phyloP scores from a whole-genome alignment of 64 coral and sea anemone species.

The Montipora cactus region DNA sequence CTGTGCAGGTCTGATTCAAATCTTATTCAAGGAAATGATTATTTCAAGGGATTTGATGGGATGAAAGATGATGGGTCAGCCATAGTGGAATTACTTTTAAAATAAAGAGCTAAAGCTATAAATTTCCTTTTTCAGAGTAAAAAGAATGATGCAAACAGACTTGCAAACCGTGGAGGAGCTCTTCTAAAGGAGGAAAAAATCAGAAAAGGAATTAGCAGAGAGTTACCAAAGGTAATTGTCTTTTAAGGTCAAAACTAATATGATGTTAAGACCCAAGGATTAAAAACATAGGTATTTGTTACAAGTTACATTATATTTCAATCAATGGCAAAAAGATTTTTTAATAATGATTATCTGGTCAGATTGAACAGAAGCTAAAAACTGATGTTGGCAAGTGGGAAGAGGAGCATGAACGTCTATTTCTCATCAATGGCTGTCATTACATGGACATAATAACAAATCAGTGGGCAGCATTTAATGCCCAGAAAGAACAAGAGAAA shows the following conservation, averaged over 20 bases:
- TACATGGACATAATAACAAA: slow-evolving; percentile 79
- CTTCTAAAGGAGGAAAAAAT: slow-evolving; percentile 90
- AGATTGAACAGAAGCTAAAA: slow-evolving; percentile 92
- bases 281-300: too few relatives aligned
- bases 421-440: slow-evolving; percentile 85
- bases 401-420: slow-evolving; percentile 87
- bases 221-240: slow-evolving; percentile 87
- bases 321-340: too few relatives aligned
- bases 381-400: slow-evolving; percentile 83
- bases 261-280: too few relatives aligned
- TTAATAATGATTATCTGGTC: too few relatives aligned
- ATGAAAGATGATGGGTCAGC: too few relatives aligned
- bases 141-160: slow-evolving; percentile 93
- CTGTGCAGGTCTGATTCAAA: too few relatives aligned
- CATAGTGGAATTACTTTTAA: too few relatives aligned
- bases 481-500: slow-evolving; percentile 87
- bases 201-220: slow-evolving; percentile 83
- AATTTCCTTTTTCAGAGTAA: slow-evolving; percentile 36
- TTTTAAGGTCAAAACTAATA: too few relatives aligned
- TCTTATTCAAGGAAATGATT: too few relatives aligned
- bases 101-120: too few relatives aligned
- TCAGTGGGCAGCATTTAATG: slow-evolving; percentile 88
- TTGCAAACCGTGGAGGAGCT: slow-evolving; percentile 92
- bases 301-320: too few relatives aligned
- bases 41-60: too few relatives aligned